These are phyloP conservation scores for Oreochromis spilurus DNA, from an alignment of 2,113 vertebrate genomes.

Conservation along the genomic window DNA sequence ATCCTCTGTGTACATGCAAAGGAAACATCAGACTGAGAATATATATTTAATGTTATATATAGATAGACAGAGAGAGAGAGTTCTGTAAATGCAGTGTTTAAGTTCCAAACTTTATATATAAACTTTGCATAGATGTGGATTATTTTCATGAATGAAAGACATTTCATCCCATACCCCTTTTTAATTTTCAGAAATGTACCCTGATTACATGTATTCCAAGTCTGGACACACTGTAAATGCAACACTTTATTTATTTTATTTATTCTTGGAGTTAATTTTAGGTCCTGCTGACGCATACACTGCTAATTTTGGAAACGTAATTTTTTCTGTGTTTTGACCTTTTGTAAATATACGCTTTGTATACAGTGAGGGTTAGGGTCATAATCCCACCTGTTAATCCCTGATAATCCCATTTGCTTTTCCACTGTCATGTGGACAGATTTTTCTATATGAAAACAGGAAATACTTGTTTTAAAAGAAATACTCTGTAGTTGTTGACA, in stretches of 20 bases:
- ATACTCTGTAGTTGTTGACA: background rate
- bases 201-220: background rate
- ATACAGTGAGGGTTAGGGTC: background rate
- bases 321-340: background rate
- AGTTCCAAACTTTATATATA: background rate
- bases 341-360: background rate
- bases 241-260: background rate
- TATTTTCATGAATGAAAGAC: background rate
- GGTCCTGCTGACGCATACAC: background rate
- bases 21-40: background rate
- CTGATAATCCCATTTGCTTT: background rate
- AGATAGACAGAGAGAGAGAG: background rate
- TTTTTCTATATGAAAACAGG: rapidly evolving
- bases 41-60: background rate
- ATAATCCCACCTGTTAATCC: background rate
- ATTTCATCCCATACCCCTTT: rapidly evolving
- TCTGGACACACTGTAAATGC: background rate
- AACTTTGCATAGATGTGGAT: background rate
- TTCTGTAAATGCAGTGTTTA: background rate
- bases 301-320: background rate
- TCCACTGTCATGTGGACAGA: background rate
- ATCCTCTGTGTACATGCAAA: background rate
- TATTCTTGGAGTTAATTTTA: background rate
- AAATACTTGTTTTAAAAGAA: background rate
- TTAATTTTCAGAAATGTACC: background rate